phyloP scores from a whole-genome alignment of 2,888 invertebrate species.

The Cactoblastis cactorum region DNA sequence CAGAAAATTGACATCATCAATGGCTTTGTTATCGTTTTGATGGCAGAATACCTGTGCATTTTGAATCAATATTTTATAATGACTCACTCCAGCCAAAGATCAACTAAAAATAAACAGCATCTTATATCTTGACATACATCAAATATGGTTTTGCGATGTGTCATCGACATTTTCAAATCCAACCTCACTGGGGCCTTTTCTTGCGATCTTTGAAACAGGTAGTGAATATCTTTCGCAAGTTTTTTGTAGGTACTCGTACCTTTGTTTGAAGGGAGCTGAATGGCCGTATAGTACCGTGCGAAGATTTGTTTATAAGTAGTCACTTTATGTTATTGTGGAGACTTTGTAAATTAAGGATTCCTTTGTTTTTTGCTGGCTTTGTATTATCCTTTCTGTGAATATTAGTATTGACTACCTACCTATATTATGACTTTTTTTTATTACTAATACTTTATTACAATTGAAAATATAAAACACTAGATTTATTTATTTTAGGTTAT shows the following conservation, averaged over 20 bases:
- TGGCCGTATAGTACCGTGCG: slow-evolving; percentile 32
- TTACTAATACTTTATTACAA: no score
- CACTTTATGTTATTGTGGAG: slow-evolving; percentile 43
- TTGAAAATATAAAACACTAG: no score
- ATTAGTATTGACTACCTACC: not conserved
- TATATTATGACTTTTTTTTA: not conserved
- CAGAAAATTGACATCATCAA: slow-evolving; percentile 21
- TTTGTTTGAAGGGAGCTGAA: slow-evolving; percentile 47
- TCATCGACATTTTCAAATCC: slow-evolving; percentile 47
- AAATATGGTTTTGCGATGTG: slow-evolving; percentile 43
- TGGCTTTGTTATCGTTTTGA: slow-evolving; percentile 21
- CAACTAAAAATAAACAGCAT: slow-evolving; percentile 38
- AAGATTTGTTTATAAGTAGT: slow-evolving; percentile 40
- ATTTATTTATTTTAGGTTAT: no score
- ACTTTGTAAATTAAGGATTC: slow-evolving; percentile 18
- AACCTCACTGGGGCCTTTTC: slow-evolving; percentile 38
- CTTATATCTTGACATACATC: slow-evolving; percentile 29
- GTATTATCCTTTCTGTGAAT: slow-evolving; percentile 16
- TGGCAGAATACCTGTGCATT: slow-evolving; percentile 21
- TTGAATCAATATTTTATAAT: slow-evolving; percentile 29
- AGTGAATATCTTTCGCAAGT: slow-evolving; percentile 55
- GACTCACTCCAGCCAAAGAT: slow-evolving; percentile 45
- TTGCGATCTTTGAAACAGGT: slow-evolving; percentile 56
- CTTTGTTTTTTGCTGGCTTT: slow-evolving; percentile 29
- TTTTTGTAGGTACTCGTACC: slow-evolving; percentile 55